Conservation (phyloP, 2,888 invertebrate species). For the Auanema sp. region DNA sequence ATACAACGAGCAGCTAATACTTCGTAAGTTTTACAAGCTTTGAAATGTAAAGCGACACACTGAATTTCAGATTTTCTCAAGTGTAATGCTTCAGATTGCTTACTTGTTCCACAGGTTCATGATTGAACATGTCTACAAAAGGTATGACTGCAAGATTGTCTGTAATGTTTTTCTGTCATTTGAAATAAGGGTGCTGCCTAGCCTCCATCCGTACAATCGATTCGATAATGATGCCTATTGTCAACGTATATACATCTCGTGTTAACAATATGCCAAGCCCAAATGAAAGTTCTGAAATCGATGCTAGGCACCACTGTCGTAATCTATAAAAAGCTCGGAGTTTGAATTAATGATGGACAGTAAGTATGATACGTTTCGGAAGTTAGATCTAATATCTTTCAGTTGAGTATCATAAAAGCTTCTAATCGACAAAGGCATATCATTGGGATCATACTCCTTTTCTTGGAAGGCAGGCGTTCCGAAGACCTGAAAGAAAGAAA, state of each 20-base stretch:
- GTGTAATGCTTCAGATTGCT: background rate
- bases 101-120: constrained; percentile 41
- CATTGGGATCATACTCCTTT: constrained; percentile 23
- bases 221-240: constrained; percentile 31
- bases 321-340: too few relatives aligned
- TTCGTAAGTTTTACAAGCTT: constrained; percentile 19
- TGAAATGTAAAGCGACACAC: constrained; percentile 40
- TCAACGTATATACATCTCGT: constrained; percentile 50
- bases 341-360: constrained; percentile 2
- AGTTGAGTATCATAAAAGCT: constrained; percentile 43
- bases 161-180: constrained; percentile 5
- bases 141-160: constrained; percentile 61
- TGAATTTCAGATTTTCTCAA: constrained; percentile 6
- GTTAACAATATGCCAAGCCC: constrained; percentile 64
- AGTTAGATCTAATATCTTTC: constrained; percentile 28
- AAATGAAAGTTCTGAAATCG: constrained; percentile 26
- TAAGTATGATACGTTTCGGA: constrained; percentile 28
- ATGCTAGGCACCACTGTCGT: too few relatives aligned
- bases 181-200: background rate
- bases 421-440: constrained; percentile 34
- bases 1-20: constrained; percentile 32
- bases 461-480: constrained; percentile 30
- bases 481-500: constrained; percentile 14
- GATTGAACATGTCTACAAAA: constrained; percentile 62
- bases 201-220: constrained; percentile 34